Conservation (phyloP, 2,888 invertebrate species). For the Parelbella ahira region DNA sequence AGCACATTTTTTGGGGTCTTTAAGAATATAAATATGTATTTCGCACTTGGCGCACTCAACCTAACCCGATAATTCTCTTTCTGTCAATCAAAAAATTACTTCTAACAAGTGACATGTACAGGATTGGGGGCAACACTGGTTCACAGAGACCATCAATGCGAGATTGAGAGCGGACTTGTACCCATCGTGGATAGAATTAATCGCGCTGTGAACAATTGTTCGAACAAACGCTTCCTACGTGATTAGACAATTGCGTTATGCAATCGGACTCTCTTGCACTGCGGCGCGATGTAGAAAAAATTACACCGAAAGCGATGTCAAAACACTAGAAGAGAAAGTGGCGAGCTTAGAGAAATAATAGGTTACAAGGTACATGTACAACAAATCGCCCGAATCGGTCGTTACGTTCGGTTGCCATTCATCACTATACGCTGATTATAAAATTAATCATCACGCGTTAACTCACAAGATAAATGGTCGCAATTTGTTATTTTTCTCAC, state of each 20-base stretch:
- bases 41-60: too few species aligned
- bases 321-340: slow-evolving; percentile 60
- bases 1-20: too few species aligned
- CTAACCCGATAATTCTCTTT: too few species aligned
- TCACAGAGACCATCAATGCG: too few species aligned
- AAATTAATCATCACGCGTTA: too few species aligned
- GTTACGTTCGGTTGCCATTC: too few species aligned
- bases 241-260: slow-evolving; percentile 1
- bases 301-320: slow-evolving; percentile 34
- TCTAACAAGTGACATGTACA: too few species aligned
- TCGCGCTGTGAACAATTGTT: slow-evolving; percentile 24
- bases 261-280: background rate
- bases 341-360: slow-evolving; percentile 31
- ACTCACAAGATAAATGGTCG: slow-evolving; percentile 30
- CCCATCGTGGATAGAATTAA: slow-evolving; percentile 14
- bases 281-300: slow-evolving; percentile 16
- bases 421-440: too few species aligned
- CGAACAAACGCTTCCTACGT: slow-evolving; percentile 19
- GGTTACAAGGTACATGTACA: slow-evolving; percentile 37
- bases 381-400: slow-evolving; percentile 53
- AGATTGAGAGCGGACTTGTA: slow-evolving; percentile 14
- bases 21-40: too few species aligned
- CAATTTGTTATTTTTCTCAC: slow-evolving; percentile 24
- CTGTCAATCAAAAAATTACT: too few species aligned
- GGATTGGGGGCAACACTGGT: too few species aligned